Evolutionary conservation across 2,113 vertebrate genomes (phyloP), one percentile per base, ranked within the genome.

Genomic region (Rutilus rutilus): DNA sequence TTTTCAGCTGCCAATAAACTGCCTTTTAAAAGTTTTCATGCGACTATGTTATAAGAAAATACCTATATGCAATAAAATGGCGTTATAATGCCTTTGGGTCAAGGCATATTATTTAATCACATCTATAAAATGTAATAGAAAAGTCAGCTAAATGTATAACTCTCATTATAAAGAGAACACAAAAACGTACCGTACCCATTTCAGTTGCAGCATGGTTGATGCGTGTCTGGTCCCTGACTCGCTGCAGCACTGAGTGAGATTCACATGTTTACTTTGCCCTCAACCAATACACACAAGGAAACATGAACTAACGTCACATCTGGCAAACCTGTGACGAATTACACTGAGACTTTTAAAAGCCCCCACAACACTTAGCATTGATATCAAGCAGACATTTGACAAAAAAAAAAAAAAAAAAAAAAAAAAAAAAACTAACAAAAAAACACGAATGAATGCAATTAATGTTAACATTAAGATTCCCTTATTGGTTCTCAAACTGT

Each of bases 121-220:
- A 71, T 71, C 4, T 42, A 71, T 42, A 6, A 23, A 71, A 71
- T 71, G 36, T 21, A 71, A 23, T n/a, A 23, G 54, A 42, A 42
- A 12, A 39, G 33, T 42, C 67, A 2, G 36, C 67, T 23, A 11
- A 71, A 71, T 23, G 2, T 21, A 57, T 23, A 71, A 39, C 19
- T 17, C 15, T 69, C 8, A 36, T 69, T 21, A 69, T 36, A 69
- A 69, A 69, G 9, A 39, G 67, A 39, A 69, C 21, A 23, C 21
- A 21, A 17, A 27, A 57, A 0, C 0, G 57, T 90, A 93, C 90
- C 86, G 88, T 92, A 94, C 93, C 94, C 85, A 86, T 91, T 91
- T 90, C 2, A 89, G 85, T 47, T 89, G 89, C 85, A 90, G 81
- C 93, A 95, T 94, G 91, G 30, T 91, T 77, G 62, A 45, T 64